Evolutionary conservation across 2,888 invertebrate species (phyloP).

Genomic region (Orthonevra nobilis): DNA sequence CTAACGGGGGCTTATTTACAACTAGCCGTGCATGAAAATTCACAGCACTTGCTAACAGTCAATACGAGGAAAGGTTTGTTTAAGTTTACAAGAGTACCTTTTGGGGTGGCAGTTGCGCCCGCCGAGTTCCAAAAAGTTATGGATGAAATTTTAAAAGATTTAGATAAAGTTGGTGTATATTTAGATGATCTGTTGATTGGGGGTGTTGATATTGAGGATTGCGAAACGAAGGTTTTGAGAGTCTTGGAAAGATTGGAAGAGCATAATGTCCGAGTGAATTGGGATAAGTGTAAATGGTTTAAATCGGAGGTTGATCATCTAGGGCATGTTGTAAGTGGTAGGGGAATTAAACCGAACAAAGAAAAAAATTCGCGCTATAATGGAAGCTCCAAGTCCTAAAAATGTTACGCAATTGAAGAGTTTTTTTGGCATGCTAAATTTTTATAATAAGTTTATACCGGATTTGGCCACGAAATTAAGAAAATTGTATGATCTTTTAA

Average conservation of each 20-base stretch:
- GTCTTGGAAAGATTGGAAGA: no score
- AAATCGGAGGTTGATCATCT: no score
- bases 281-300: no score
- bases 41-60: no score
- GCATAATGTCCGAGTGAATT: no score
- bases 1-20: constrained; percentile 28
- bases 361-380: constrained; percentile 49
- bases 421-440: constrained; percentile 57
- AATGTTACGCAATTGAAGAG: constrained; percentile 53
- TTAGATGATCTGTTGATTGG: constrained; percentile 36
- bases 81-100: constrained; percentile 26
- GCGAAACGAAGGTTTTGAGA: no score
- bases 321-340: constrained; percentile 30
- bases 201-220: constrained; percentile 25
- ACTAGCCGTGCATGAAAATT: no score
- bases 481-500: constrained; percentile 56
- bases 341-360: constrained; percentile 52
- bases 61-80: no score
- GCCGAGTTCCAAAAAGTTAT: constrained; percentile 46
- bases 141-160: no score
- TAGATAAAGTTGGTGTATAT: constrained; percentile 33
- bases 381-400: constrained; percentile 46
- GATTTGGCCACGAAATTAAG: constrained; percentile 49
- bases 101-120: constrained; percentile 48
- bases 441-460: no score